Percentiles rank a stretch among this genome's conserved stretches.
These are phyloP conservation scores for Paratilapia polleni DNA, from an alignment of 2,113 vertebrate species.

Conservation along the genomic window DNA sequence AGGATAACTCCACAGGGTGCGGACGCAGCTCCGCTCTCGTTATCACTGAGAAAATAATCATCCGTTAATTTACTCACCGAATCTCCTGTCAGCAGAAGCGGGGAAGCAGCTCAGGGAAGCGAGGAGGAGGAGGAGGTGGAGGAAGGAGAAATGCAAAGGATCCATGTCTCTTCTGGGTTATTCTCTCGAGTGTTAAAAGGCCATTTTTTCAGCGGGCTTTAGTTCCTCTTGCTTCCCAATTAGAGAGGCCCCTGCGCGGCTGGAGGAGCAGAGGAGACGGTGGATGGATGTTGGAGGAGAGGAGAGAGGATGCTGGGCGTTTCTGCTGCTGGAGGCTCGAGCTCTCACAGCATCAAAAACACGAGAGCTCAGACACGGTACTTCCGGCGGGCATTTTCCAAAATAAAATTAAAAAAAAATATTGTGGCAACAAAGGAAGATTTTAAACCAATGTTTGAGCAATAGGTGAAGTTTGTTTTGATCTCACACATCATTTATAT, in stretches of 20 bases:
- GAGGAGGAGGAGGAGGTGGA: constrained; percentile 50
- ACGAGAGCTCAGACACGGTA: accelerated
- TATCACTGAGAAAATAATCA: background rate
- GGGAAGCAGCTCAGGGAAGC: constrained; percentile 36
- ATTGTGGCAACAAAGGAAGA: background rate
- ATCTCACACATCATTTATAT: too few relatives aligned
- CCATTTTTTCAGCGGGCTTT: constrained; percentile 38
- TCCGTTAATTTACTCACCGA: constrained; percentile 71
- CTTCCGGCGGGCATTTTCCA: background rate
- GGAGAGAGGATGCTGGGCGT: constrained; percentile 65
- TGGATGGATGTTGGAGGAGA: constrained; percentile 26
- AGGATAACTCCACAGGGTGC: background rate
- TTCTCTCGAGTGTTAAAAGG: constrained; percentile 34
- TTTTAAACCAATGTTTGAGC: too few relatives aligned
- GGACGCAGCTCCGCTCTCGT: background rate
- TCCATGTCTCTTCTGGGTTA: constrained; percentile 64
- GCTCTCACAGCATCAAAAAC: background rate
- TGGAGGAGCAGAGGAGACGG: constrained; percentile 15
- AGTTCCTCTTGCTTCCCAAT: background rate
- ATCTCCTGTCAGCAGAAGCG: constrained; percentile 67
- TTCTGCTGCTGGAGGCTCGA: constrained; percentile 34
- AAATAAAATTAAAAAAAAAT: constrained; percentile 15
- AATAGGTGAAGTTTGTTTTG: too few relatives aligned
- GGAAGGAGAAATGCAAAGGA: constrained; percentile 34
- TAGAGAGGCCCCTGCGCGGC: constrained; percentile 29